A percentile compares a stretch with the other conserved stretches of the same genome.
Evolutionary conservation across 1,140 invertebrate genomes (phyloP).

Genomic region (Magallana gigas): DNA sequence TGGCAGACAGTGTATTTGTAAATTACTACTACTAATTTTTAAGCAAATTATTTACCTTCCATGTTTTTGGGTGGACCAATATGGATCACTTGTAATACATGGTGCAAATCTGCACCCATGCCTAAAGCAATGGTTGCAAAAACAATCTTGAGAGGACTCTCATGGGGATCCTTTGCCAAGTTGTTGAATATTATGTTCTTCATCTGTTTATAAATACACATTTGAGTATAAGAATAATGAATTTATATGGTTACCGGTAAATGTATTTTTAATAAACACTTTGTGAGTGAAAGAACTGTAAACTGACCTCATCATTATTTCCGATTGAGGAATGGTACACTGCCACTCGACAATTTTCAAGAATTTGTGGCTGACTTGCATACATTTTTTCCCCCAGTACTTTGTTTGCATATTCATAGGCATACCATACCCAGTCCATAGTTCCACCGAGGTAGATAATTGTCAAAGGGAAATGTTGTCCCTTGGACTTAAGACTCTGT

Average conservation of each 20-base stretch:
- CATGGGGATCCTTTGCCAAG: not conserved
- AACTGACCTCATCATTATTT: not conserved
- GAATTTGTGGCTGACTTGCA: not conserved
- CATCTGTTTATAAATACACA: not conserved
- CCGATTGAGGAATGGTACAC: constrained; percentile 15
- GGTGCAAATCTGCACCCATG: not conserved
- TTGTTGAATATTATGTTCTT: constrained; percentile 1
- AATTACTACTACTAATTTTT: too few species aligned
- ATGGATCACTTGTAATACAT: constrained; percentile 37
- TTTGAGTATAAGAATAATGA: too few species aligned
- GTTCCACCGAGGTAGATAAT: not conserved
- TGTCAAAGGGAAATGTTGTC: constrained; percentile 16
- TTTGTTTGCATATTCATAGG: not conserved
- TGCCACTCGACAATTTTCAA: constrained; percentile 7
- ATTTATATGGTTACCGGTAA: too few species aligned
- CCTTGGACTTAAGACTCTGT: not conserved
- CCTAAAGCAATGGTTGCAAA: constrained; percentile 40
- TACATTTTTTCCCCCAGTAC: not conserved
- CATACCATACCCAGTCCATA: constrained; percentile 25
- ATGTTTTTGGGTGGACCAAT: not conserved
- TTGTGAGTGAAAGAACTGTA: too few species aligned
- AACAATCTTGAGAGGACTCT: not conserved
- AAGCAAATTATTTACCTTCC: constrained; percentile 13
- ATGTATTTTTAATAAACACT: too few species aligned
- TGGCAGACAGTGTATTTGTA: too few species aligned